These are phyloP conservation scores for Scomberomorus guttatus DNA, from an alignment of 2,797 vertebrate species.

Conservation along the genomic window DNA sequence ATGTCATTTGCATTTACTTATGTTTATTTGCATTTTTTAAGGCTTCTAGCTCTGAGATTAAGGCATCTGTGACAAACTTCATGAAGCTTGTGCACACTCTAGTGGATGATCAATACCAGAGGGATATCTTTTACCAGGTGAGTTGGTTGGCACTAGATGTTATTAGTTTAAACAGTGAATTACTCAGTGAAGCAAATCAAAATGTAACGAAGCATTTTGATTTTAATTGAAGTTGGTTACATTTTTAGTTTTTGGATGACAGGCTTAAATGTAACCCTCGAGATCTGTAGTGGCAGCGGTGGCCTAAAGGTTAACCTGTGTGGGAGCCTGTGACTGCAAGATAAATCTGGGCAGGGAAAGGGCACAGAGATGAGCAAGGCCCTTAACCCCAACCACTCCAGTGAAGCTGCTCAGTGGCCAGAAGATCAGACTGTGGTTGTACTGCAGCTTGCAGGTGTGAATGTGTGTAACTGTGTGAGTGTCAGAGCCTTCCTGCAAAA, in stretches of 20 bases:
- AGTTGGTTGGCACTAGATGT: not conserved
- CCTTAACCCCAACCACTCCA: too few relatives aligned
- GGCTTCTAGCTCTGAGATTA: slow-evolving; percentile 19
- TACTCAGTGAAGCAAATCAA: too few relatives aligned
- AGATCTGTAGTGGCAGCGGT: not conserved
- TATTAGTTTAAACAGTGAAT: not conserved
- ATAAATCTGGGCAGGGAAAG: too few relatives aligned
- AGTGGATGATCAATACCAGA: slow-evolving; percentile 31
- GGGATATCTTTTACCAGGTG: slow-evolving; percentile 51
- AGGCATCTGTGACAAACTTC: slow-evolving; percentile 40
- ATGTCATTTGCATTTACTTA: not conserved
- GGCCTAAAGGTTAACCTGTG: too few relatives aligned
- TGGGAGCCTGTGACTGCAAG: too few relatives aligned
- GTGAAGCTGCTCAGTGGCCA: too few relatives aligned
- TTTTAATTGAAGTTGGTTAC: not conserved
- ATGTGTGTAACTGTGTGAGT: too few relatives aligned
- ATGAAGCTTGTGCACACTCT: slow-evolving; percentile 47
- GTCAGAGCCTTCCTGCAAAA: too few relatives aligned
- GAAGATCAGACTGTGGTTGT: too few relatives aligned
- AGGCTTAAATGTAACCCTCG: not conserved
- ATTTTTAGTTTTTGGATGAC: not conserved
- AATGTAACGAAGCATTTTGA: not conserved
- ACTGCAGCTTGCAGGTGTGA: too few relatives aligned
- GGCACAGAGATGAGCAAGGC: too few relatives aligned
- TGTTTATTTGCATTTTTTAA: slow-evolving; percentile 7